Conservation (phyloP, 2,888 invertebrate species). For the Seladonia tumulorum region DNA sequence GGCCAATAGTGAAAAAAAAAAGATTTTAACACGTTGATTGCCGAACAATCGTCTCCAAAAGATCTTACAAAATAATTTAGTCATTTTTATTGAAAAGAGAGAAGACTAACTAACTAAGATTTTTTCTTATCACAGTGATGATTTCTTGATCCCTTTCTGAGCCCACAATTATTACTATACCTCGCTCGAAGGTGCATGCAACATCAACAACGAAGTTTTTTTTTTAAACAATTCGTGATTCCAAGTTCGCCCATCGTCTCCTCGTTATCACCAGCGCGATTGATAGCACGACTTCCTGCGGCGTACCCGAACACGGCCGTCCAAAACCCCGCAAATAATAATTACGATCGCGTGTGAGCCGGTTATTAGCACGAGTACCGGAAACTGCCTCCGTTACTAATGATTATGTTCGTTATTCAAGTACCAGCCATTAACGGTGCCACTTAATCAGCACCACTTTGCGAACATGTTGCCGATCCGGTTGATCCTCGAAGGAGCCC, state of each 20-base stretch:
- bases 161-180: too few relatives aligned
- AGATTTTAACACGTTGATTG: too few relatives aligned
- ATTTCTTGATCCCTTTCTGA: too few relatives aligned
- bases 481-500: neutral
- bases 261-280: slow-evolving; percentile 46
- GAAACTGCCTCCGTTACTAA: slow-evolving; percentile 76
- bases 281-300: slow-evolving; percentile 45
- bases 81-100: too few relatives aligned
- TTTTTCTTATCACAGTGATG: too few relatives aligned
- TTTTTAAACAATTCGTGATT: slow-evolving; percentile 14
- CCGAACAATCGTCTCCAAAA: too few relatives aligned
- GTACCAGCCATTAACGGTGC: slow-evolving; percentile 69
- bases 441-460: slow-evolving; percentile 73
- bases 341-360: slow-evolving; percentile 75
- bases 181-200: neutral
- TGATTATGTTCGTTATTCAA: slow-evolving; percentile 75
- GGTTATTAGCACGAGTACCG: slow-evolving; percentile 73
- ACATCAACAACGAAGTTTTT: neutral
- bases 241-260: slow-evolving; percentile 16
- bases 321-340: slow-evolving; percentile 72
- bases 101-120: too few relatives aligned
- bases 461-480: slow-evolving; percentile 42
- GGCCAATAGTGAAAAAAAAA: too few relatives aligned
- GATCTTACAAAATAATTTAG: too few relatives aligned
- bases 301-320: slow-evolving; percentile 50